Conservation (phyloP, 2,113 vertebrate genomes). For the Hydropotes inermis region DNA sequence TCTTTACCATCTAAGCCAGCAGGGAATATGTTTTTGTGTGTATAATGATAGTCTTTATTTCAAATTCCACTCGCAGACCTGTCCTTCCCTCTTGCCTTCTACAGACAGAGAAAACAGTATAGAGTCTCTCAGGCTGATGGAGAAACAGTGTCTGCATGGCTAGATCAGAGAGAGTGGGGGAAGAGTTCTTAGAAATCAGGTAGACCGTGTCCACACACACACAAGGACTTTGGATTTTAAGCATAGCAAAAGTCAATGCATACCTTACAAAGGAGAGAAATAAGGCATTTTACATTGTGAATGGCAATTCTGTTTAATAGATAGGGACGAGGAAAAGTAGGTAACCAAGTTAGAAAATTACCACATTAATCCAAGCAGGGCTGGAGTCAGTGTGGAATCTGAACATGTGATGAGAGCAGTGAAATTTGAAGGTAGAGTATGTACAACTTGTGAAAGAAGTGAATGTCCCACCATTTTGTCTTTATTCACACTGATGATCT, state of each 20-base stretch:
- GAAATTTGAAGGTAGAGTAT: neutral
- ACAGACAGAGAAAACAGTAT: neutral
- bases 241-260: neutral
- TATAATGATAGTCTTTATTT: neutral
- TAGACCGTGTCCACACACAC: neutral
- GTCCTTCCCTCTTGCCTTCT: neutral
- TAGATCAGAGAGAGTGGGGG: fast-evolving
- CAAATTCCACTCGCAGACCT: neutral
- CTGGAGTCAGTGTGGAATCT: neutral
- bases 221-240: neutral
- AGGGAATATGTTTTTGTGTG: neutral
- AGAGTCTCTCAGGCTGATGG: neutral
- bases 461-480: neutral
- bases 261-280: neutral
- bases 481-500: neutral
- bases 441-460: neutral
- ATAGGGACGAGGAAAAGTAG: neutral
- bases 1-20: neutral
- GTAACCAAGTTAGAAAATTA: neutral
- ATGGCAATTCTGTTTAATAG: neutral
- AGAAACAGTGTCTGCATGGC: neutral
- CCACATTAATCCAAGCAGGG: neutral
- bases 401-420: neutral
- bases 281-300: neutral
- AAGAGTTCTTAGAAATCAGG: neutral